Base-by-base conservation (phyloP, 2,888 invertebrate species). In the Zootermopsis nevadensis region DNA sequence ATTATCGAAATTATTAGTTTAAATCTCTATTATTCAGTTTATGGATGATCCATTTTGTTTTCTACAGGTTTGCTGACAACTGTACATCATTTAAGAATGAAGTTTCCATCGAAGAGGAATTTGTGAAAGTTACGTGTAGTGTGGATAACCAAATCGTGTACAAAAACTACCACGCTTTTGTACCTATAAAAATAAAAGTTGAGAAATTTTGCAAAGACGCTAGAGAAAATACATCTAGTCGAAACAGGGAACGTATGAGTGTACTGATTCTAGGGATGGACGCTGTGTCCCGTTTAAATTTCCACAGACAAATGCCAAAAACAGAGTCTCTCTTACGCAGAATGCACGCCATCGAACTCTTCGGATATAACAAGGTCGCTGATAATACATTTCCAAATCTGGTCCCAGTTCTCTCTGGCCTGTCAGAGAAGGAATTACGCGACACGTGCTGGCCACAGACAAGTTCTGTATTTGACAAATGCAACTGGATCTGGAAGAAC, bases 351-450 rank as follows among this genome's bases (percentile, higher is more conserved):
- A 91, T 96, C 80, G 97, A 97, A 88, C 91, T 98, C 88, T 89
- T 94, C 86, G 98, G 98, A 8, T 98, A 97, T 89, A 97, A 96
- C 88, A 98, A 98, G 91, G 95, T 98, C 15, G 98, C 94, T 4
- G 98, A 98, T 89, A 98, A 98, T 89, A 98, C 98, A 0, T 98
- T 96, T 88, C 97, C 97, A 0, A 98, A 98, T 89, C 89, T 98
- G 84, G 93, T 95, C 12, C 95, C 98, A 0, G 92, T 96, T 85
- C 90, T 98, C 22, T 93, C 94, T 12, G 98, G 98, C 0, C 88
- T 94, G 72, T 92, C 91, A 69, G 93, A 93, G 42, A 90, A 90
- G 0, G 95, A 96, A 87, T 88, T 96, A 76, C 90, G 90, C 80
- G 89, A 90, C 83, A 91, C 89, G 0, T 97, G 96, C 87, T 93